These are phyloP conservation scores for Macroglossus sobrinus DNA, from an alignment of 2,113 vertebrate genomes.

Conservation along the genomic window DNA sequence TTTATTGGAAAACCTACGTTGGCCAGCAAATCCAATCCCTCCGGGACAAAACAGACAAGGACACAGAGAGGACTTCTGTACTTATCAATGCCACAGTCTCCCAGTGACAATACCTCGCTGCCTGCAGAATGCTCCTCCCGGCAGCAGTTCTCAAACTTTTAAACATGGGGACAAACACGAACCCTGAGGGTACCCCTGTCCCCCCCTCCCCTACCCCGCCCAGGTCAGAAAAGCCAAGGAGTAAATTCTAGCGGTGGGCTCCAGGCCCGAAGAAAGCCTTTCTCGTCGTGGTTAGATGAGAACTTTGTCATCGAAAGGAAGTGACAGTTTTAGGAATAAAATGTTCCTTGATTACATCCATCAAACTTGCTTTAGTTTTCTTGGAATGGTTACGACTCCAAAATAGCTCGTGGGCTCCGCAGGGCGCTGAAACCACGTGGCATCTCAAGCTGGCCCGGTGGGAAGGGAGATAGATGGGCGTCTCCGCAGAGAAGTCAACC, in stretches of 20 bases:
- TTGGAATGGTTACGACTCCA: not conserved
- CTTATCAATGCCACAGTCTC: rapidly evolving
- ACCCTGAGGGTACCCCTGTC: no score
- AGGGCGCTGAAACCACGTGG: not conserved
- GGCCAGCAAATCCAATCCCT: not conserved
- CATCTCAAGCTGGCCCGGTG: not conserved
- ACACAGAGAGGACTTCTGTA: not conserved
- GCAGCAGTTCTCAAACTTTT: not conserved
- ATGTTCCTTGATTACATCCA: not conserved
- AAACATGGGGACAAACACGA: not conserved
- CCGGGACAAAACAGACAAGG: rapidly evolving
- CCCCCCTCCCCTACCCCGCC: not conserved
- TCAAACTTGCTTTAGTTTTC: not conserved
- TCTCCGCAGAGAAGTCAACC: not conserved
- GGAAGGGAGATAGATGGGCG: not conserved
- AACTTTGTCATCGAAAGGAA: not conserved
- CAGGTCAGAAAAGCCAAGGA: not conserved
- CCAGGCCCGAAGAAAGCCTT: no score
- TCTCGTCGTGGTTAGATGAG: not conserved
- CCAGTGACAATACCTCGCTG: not conserved
- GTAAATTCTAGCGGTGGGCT: not conserved
- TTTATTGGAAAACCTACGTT: not conserved
- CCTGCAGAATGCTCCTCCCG: rapidly evolving
- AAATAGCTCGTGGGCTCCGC: not conserved
- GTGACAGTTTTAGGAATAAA: not conserved